A percentile compares a stretch with the other conserved stretches of the same genome.
These are phyloP conservation scores for Ailuropoda melanoleuca DNA, from an alignment of 2,113 vertebrate genomes.

Conservation along the genomic window DNA sequence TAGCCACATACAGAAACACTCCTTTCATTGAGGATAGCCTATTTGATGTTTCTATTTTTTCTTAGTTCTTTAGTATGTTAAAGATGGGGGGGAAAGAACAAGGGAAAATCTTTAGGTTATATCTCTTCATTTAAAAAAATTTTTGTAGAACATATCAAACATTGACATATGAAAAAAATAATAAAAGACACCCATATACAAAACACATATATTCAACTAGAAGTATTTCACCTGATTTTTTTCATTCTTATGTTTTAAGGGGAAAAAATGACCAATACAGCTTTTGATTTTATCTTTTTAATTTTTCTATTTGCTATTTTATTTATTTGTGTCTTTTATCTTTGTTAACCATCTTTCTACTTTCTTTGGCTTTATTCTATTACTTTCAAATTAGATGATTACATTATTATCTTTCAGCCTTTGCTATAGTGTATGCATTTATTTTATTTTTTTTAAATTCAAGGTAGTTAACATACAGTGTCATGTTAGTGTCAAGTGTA, in stretches of 20 bases:
- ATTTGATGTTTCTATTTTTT: constrained; percentile 36
- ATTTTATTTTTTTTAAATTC: background rate
- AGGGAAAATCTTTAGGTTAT: background rate
- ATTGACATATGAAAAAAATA: background rate
- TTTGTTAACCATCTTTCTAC: background rate
- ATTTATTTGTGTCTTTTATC: background rate
- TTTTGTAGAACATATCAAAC: background rate
- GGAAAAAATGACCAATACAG: background rate
- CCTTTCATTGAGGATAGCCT: background rate
- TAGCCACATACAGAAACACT: constrained; percentile 14
- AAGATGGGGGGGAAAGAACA: background rate
- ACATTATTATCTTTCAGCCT: background rate
- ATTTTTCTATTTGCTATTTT: background rate
- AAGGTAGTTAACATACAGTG: background rate
- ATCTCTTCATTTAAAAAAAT: constrained; percentile 7
- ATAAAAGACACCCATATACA: background rate
- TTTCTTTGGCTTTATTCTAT: background rate
- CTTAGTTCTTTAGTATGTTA: constrained; percentile 13
- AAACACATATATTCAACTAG: background rate
- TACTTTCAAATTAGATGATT: background rate
- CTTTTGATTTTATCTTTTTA: background rate
- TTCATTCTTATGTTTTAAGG: background rate
- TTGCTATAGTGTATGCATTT: background rate
- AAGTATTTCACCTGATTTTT: background rate
- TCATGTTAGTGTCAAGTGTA: background rate